Evolutionary conservation across 2,888 invertebrate genomes (phyloP), one percentile per base, ranked within the genome.

Genomic region (Prenolepis imparis): DNA sequence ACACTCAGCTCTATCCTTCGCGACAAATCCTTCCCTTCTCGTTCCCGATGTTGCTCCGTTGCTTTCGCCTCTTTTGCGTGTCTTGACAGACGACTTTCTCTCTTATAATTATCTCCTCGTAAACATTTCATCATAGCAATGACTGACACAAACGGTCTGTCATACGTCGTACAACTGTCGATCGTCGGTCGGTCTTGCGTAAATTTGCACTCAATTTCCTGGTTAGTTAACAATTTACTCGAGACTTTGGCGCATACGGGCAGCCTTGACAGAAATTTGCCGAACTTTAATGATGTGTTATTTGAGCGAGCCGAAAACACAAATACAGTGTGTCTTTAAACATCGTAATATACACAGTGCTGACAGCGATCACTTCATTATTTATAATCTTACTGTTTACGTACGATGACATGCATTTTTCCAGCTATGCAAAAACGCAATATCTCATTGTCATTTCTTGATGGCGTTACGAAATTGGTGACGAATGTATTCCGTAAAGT

Each of bases 1-100:
- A 90, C 87, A 87, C 88, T 59, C 84, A 86, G 85, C 82, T 87
- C 82, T 84, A 85, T 74, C 73, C 68, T 44, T 63, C 64, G 77
- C 64, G 80, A 80, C 88, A 68, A 84, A 74, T 80, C 75, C 75
- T 75, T 63, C 81, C 48, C 82, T 21, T 21, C 32, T 39, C 21
- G 48, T 59, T 70, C 52, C 24, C 21, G 9, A 28, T 18, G 44
- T 18, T 41, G 15, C n/a, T 57, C 28, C 41, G 32, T 36, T 48
- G 32, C 48, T 39, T 11, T 24, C 55, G 73, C 41, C n/a, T 55
- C 32, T 61, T 78, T 57, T 18, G 18, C 55, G 52, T 61, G 64
- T 78, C 85, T 15, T 9, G 36, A 52, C 52, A 67, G 41, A 41
- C 75, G 32, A 41, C 61, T 67, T 72, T 61, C 72, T 61, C 72